Evolutionary conservation across 2,888 invertebrate species (phyloP), one percentile per base, ranked within the genome.

Genomic region (Melanophora roralis): DNA sequence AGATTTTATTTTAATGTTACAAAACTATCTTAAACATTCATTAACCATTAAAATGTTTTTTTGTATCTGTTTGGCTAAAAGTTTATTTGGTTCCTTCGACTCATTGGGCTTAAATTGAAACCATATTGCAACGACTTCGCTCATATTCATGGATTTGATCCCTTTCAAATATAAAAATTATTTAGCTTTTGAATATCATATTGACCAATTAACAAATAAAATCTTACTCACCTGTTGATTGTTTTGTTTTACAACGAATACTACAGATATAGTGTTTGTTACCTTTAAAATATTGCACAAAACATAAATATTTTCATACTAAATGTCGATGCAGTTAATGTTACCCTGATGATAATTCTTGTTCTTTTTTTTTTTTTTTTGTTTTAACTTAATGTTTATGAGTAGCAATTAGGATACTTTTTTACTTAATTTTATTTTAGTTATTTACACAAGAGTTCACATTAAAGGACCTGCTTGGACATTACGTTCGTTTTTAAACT

Each of bases 121-220:
- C n/a, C n/a, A n/a, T n/a, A n/a, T n/a, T n/a, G n/a, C n/a, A n/a
- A n/a, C n/a, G n/a, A n/a, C n/a, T n/a, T n/a, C n/a, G n/a, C n/a
- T n/a, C 4, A n/a, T 27, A 4, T 45, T 14, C 2, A 45, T 34
- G 19, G 19, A 45, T 38, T 47, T 78, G 80, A 72, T 78, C 79
- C 75, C 77, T 72, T 59, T 45, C 82, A 67, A 84, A 23, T 23
- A 23, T 2, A 21, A 14, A 45, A 0, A 45, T 14, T 32, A 55
- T 34, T 67, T 19, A n/a, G 11, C 0, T 1, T 32, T 9, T 9
- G 45, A 47, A 19, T 1, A 19, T 3, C 27, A 47, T 19, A 23
- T 49, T 67, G 53, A n/a, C 21, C 23, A 40, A 49, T 40, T n/a
- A 21, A 53, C 11, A 34, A 36, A 43, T 45, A 80, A 69, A 72